Evolutionary conservation across 2,888 invertebrate genomes (phyloP).

Genomic region (Allophyes oxyacanthae): DNA sequence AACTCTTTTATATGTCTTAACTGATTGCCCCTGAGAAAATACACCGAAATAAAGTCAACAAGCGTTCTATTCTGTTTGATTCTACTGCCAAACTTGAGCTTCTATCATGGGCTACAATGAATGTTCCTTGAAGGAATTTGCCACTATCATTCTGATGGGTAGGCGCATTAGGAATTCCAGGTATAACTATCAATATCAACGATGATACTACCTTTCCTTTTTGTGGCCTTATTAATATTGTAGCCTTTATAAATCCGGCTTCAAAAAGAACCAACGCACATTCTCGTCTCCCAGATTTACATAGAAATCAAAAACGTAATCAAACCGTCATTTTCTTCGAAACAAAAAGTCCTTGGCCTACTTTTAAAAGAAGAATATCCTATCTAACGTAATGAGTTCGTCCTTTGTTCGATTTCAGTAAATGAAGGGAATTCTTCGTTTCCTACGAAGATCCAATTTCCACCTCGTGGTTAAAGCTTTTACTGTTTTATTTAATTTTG

Average conservation of each 20-base stretch:
- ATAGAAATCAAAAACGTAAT: constrained; percentile 38
- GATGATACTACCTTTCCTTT: too few relatives aligned
- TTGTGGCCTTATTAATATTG: too few relatives aligned
- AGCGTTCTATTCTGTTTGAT: too few relatives aligned
- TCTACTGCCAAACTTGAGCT: too few relatives aligned
- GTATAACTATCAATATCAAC: too few relatives aligned
- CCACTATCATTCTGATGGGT: too few relatives aligned
- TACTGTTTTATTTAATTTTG: constrained; percentile 39
- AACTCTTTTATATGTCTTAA: too few relatives aligned
- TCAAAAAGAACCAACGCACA: constrained; percentile 14
- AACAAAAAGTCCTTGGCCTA: constrained; percentile 23
- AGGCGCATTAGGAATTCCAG: too few relatives aligned
- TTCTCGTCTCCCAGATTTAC: constrained; percentile 25
- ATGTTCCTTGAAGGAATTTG: too few relatives aligned
- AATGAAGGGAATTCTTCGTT: constrained; percentile 26
- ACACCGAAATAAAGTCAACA: too few relatives aligned
- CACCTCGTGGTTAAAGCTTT: constrained; percentile 23
- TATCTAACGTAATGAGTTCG: constrained; percentile 32
- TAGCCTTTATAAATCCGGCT: background rate
- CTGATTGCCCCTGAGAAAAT: too few relatives aligned
- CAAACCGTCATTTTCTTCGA: constrained; percentile 26
- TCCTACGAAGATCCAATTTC: constrained; percentile 43
- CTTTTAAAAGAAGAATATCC: constrained; percentile 17
- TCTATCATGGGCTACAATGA: too few relatives aligned
- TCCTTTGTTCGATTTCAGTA: constrained; percentile 42